A percentile compares a stretch with the other conserved stretches of the same genome.
phyloP scores from a whole-genome alignment of 1,140 invertebrate genomes.

The Babylonia areolata region DNA sequence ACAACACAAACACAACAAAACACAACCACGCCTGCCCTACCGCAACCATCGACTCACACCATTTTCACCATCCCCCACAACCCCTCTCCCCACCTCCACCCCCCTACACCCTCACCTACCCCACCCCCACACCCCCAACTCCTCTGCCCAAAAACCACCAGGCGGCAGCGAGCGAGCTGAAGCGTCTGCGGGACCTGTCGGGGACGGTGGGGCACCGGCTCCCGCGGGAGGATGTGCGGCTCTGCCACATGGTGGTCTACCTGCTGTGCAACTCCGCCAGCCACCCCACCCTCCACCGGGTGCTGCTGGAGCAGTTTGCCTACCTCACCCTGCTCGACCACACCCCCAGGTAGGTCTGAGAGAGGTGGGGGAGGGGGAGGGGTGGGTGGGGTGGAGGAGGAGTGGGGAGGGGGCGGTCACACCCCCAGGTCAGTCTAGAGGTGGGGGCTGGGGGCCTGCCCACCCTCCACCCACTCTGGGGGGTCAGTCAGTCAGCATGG shows the following conservation, averaged over 20 bases:
- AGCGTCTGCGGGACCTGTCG: constrained; percentile 51
- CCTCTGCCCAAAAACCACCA: no score
- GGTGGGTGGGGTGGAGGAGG: background rate
- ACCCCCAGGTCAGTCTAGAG: no score
- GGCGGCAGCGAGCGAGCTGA: constrained; percentile 60
- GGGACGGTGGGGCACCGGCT: constrained; percentile 41
- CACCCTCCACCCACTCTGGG: background rate
- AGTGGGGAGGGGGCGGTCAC: no score
- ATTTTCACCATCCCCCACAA: no score
- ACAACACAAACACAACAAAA: no score
- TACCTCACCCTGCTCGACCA: constrained; percentile 51
- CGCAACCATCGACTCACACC: no score
- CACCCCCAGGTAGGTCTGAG: background rate
- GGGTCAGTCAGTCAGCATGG: background rate
- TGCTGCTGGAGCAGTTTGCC: constrained; percentile 69
- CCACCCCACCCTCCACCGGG: constrained; percentile 40
- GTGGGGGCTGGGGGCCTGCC: no score
- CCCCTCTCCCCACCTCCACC: no score
- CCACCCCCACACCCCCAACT: no score
- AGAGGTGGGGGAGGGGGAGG: background rate
- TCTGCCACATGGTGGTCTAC: constrained; percentile 64
- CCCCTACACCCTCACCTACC: no score
- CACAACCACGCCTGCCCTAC: no score
- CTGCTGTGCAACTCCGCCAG: constrained; percentile 56
- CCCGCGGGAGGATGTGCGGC: constrained; percentile 60